Evolutionary conservation across 1,140 invertebrate genomes (phyloP), one percentile per base, ranked within the genome.

Genomic region (Tenebrio molitor): DNA sequence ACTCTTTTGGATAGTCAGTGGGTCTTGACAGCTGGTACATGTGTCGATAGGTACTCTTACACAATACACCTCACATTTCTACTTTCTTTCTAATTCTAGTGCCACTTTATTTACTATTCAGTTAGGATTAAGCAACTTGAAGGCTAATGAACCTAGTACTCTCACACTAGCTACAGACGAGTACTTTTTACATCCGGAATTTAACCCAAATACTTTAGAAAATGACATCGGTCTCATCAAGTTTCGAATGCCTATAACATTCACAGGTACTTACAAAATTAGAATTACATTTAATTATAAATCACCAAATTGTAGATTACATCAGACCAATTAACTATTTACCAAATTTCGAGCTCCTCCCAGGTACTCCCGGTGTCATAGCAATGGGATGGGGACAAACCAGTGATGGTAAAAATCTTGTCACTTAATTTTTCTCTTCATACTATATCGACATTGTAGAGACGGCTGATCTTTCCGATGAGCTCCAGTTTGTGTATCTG

Each of bases 351-450:
- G 50, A 58, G 8, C 50, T 58, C n/a, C 15, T 58, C 4, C 50
- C 50, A 25, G 50, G 50, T 0, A 58, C 50, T 25, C 50, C 50
- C 1, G n/a, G n/a, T n/a, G 50, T 58, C 0, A 23, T 58, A 7
- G 50, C 50, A n/a, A 25, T 58, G 50, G 50, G 50, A n/a, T 58
- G 50, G 50, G 50, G 50, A 14, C 50, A 58, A 58, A 58, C 23
- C 6, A 58, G 50, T 29, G 50, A 58, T 29, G 50, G 50, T 50
- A 50, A 8, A 10, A 33, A 33, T 10, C 4, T 10, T 33, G 10
- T n/a, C n/a, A n/a, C n/a, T n/a, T n/a, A n/a, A n/a, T n/a, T n/a
- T n/a, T n/a, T n/a, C n/a, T n/a, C n/a, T n/a, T n/a, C n/a, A n/a
- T n/a, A n/a, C n/a, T n/a, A 12, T 58, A 29, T 58, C 6, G 12